Percentiles rank a stretch among this genome's conserved stretches.
Conservation (phyloP, 2,113 vertebrate genomes). For the Perca flavescens region DNA sequence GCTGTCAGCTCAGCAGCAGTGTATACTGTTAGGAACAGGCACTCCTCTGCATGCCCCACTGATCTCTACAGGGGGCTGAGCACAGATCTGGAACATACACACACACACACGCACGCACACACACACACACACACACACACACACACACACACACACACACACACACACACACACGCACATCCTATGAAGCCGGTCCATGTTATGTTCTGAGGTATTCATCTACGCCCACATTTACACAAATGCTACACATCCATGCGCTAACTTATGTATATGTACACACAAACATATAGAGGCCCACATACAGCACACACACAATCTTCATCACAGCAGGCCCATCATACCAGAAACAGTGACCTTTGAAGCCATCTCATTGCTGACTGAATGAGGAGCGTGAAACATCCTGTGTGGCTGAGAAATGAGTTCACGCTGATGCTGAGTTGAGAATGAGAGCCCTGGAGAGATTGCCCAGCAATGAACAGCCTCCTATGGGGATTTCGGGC, state of each 20-base stretch:
- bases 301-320: constrained; percentile 12
- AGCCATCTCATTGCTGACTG: constrained; percentile 68
- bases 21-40: constrained; percentile 53
- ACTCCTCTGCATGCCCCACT: constrained; percentile 63
- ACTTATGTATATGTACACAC: constrained; percentile 20
- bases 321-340: constrained; percentile 24
- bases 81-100: constrained; percentile 61
- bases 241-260: constrained; percentile 1
- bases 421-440: constrained; percentile 60
- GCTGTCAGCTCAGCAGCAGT: constrained; percentile 67
- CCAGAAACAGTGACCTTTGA: constrained; percentile 72
- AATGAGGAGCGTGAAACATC: constrained; percentile 62
- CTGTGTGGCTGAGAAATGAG: constrained; percentile 72
- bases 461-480: constrained; percentile 48
- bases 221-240: constrained; percentile 17
- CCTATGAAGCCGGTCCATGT: constrained; percentile 33
- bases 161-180: constrained; percentile 34
- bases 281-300: neutral
- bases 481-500: constrained; percentile 41
- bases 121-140: constrained; percentile 22
- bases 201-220: constrained; percentile 42
- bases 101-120: constrained; percentile 35
- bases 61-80: constrained; percentile 66
- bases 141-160: constrained; percentile 24
- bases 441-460: constrained; percentile 64